Conservation (phyloP, 2,113 vertebrate species). For the Stercorarius parasiticus region DNA sequence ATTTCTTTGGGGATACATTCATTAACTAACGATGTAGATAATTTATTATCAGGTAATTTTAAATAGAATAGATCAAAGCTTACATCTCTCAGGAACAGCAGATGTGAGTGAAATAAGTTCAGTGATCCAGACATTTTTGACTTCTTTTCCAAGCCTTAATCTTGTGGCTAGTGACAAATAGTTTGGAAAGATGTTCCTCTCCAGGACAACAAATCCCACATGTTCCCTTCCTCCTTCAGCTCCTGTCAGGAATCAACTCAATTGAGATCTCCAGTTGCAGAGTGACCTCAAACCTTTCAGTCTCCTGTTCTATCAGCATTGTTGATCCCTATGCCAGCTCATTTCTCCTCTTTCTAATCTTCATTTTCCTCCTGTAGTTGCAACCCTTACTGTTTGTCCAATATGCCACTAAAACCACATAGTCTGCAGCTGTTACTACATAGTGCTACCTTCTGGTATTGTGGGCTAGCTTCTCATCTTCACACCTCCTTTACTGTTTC, state of each 20-base stretch:
- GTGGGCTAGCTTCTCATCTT: not conserved
- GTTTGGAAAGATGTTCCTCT: not conserved
- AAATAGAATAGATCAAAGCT: not conserved
- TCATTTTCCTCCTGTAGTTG: not conserved
- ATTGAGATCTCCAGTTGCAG: not conserved
- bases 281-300: not conserved
- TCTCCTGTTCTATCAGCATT: not conserved
- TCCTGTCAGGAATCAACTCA: not conserved
- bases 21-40: not conserved
- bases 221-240: not conserved
- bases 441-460: not conserved
- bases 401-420: not conserved
- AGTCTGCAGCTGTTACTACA: not conserved
- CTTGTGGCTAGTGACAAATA: not conserved
- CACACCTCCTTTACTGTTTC: not conserved
- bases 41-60: not conserved
- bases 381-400: not conserved
- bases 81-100: not conserved
- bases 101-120: not conserved
- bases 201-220: not conserved
- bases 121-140: not conserved
- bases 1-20: not conserved
- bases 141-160: not conserved
- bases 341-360: not conserved
- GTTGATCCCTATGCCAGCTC: not conserved